Conservation (phyloP, 2,797 vertebrate species). For the Macropus fuliginosus region DNA sequence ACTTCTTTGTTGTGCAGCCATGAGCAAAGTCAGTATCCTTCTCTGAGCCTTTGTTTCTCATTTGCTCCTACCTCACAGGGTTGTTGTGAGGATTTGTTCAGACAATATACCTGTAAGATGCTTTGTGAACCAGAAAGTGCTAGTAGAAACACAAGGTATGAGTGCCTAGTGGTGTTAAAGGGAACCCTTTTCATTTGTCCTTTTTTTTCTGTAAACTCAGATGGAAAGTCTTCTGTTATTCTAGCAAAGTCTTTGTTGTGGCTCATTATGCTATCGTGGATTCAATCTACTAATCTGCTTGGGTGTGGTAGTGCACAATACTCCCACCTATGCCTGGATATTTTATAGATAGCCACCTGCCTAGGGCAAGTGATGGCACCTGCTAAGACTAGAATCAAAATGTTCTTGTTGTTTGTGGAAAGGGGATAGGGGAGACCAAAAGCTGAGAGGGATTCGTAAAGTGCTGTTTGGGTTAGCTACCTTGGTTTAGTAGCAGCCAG, state of each 20-base stretch:
- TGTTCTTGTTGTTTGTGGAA: background rate
- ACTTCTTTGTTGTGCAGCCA: background rate
- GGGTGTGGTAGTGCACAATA: background rate
- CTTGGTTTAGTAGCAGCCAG: background rate
- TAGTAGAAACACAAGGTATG: background rate
- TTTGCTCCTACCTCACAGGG: slow-evolving; percentile 52
- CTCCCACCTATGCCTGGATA: background rate
- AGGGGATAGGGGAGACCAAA: background rate
- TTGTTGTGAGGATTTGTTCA: background rate
- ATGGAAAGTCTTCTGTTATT: slow-evolving; percentile 60
- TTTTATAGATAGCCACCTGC: background rate
- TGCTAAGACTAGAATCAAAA: background rate
- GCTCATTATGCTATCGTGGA: slow-evolving; percentile 49
- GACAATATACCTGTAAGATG: background rate
- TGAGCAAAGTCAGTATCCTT: background rate
- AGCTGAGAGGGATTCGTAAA: slow-evolving; percentile 15
- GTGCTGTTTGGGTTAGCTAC: background rate
- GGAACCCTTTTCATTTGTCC: slow-evolving; percentile 35
- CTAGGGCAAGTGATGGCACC: background rate
- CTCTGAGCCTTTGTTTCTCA: background rate
- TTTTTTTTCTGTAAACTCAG: slow-evolving; percentile 55
- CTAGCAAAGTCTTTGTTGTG: slow-evolving; percentile 52
- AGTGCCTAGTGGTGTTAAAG: slow-evolving; percentile 47
- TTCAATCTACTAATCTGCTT: slow-evolving; percentile 14
- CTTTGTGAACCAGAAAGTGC: background rate